Evolutionary conservation across 2,888 invertebrate genomes (phyloP), one percentile per base, ranked within the genome.

Genomic region (Drosophila yooni): DNA sequence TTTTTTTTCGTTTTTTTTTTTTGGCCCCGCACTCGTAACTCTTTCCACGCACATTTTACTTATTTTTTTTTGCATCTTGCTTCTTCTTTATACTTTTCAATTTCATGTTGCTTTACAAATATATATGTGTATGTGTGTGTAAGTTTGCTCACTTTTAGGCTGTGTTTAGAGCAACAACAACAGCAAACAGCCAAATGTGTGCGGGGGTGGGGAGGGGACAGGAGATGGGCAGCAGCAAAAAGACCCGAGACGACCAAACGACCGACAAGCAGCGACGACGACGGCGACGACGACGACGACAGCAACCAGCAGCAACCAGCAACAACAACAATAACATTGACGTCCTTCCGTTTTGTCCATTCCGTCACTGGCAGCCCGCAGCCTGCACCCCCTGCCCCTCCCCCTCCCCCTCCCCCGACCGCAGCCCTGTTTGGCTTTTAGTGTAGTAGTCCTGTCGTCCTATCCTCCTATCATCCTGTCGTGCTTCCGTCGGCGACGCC

Each of bases 341-440:
- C 43, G 74, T 74, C 70, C 74, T 78, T 77, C 78, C 78, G 74
- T 66, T 78, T 60, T 62, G 77, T 73, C 74, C 74, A 63, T 69
- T 33, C 67, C 63, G 27, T 57, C 62, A 53, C 50, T 38, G 33
- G 67, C 65, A 54, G 53, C 7, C 11, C 27, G 3, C 33, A 11
- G 2, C 21, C 43, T 15, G 46, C 46, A 46, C 15, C 46, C 21
- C 46, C 25, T 11, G 0, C 33, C 11, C 10, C 11, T 1, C 3
- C 0, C 11, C 10, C 11, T 1, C 3, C 0, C 11, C 21, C 46
- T 25, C 0, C 11, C 21, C 46, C 46, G 40, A 15, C 7, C 1
- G 1, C 21, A n/a, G 8, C 21, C 1, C 31, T 3, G 10, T 52
- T 31, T 46, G 46, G 6, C n/a, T 13, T 52, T n/a, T 21, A 21